phyloP scores from a whole-genome alignment of 2,797 vertebrate species.

The Myripristis murdjan region DNA sequence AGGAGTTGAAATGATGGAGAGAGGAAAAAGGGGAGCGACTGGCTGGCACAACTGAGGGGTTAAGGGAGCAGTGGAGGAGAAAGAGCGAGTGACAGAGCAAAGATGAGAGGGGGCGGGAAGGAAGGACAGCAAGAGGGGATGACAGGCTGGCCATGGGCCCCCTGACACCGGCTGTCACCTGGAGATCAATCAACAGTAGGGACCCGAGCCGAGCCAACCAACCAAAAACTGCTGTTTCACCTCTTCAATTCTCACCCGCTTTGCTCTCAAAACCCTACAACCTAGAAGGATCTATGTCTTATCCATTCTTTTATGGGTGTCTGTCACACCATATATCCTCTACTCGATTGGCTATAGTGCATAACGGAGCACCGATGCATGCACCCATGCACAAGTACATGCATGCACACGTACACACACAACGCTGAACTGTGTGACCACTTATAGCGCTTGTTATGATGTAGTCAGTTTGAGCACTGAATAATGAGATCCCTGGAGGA shows the following conservation, averaged over 20 bases:
- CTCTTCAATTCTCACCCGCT: constrained; percentile 25
- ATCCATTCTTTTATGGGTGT: constrained; percentile 34
- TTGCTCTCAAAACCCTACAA: constrained; percentile 38
- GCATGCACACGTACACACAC: constrained; percentile 1
- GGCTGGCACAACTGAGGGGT: constrained; percentile 47
- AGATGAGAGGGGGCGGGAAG: constrained; percentile 16
- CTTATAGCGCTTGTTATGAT: constrained; percentile 56
- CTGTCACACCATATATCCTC: constrained; percentile 8
- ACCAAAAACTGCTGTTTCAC: constrained; percentile 69
- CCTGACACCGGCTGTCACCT: constrained; percentile 81
- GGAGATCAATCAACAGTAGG: constrained; percentile 78
- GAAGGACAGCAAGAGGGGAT: constrained; percentile 32
- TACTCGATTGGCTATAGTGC: constrained; percentile 20
- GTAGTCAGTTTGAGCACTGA: constrained; percentile 54
- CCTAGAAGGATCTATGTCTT: constrained; percentile 6
- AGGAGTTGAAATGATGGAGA: constrained; percentile 32
- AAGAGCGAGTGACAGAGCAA: constrained; percentile 54
- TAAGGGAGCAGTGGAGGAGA: constrained; percentile 55
- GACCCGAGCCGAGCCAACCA: constrained; percentile 63
- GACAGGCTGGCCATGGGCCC: constrained; percentile 74
- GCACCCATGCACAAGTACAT: neutral
- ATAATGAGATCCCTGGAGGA: constrained; percentile 79
- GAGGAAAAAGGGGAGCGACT: constrained; percentile 57
- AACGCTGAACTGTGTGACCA: constrained; percentile 20
- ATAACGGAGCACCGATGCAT: constrained; percentile 17